These are phyloP conservation scores for Diplazon laetatorius DNA, from an alignment of 2,888 invertebrate genomes.

Conservation along the genomic window DNA sequence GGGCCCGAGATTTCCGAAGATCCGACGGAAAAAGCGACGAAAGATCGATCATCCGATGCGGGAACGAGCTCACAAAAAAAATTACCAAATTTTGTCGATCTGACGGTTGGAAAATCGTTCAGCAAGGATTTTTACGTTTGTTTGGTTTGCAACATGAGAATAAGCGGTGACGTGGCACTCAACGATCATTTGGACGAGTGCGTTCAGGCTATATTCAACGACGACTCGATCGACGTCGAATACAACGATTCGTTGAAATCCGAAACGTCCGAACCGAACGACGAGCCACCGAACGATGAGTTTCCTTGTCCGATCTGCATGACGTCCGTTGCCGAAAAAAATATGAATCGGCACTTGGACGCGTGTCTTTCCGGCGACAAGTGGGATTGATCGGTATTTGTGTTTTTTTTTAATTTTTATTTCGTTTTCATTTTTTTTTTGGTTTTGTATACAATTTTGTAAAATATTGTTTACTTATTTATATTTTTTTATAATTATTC, in stretches of 20 bases:
- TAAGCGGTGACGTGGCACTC: conserved; percentile 72
- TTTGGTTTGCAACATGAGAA: conserved; percentile 73
- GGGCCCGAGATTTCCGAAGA: neutral
- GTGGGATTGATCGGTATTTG: conserved; percentile 46
- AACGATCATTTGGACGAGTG: conserved; percentile 83
- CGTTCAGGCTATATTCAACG: conserved; percentile 80
- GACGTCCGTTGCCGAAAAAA: conserved; percentile 82
- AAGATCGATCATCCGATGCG: neutral
- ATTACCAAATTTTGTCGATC: conserved; percentile 7
- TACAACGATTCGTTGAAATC: conserved; percentile 69
- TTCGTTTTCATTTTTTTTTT: neutral
- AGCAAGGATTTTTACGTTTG: conserved; percentile 66
- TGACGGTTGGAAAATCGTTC: conserved; percentile 20
- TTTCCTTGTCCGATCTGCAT: conserved; percentile 86
- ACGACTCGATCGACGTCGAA: conserved; percentile 75
- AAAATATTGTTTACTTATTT: neutral
- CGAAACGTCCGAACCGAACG: conserved; percentile 47
- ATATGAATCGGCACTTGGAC: conserved; percentile 86
- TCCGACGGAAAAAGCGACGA: neutral
- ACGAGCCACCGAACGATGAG: conserved; percentile 75
- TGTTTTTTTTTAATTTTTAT: conserved; percentile 27
- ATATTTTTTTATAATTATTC: conserved; percentile 1
- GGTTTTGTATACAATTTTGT: neutral
- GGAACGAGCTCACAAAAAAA: neutral
- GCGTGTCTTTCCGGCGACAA: conserved; percentile 74